phyloP scores from a whole-genome alignment of 2,113 vertebrate genomes.

The Charadrius vociferus region DNA sequence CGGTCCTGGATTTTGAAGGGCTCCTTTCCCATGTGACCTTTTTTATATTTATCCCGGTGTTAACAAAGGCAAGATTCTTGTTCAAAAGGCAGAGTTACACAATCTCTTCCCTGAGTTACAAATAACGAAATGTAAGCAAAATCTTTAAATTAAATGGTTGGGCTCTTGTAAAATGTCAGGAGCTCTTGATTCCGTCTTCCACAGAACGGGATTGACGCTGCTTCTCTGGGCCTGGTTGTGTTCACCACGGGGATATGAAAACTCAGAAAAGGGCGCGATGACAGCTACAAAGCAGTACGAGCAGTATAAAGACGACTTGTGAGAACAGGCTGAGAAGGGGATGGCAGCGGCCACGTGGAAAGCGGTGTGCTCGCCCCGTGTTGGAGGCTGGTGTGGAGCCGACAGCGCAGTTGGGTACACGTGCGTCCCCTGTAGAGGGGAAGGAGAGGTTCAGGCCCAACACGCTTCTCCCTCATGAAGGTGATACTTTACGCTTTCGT shows the following conservation, averaged over 20 bases:
- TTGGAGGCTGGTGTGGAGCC: background rate
- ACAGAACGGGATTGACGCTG: background rate
- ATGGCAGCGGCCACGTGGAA: background rate
- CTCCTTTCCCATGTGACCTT: background rate
- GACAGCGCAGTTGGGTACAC: rapidly evolving
- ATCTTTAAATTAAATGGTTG: background rate
- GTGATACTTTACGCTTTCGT: background rate
- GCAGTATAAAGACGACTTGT: background rate
- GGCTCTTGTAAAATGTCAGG: background rate
- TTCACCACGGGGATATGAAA: background rate
- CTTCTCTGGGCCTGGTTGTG: background rate
- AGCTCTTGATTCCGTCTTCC: background rate
- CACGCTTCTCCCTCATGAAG: rapidly evolving
- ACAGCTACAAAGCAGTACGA: background rate
- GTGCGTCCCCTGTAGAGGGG: background rate
- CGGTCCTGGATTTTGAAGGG: background rate
- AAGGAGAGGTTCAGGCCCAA: background rate
- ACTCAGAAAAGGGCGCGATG: background rate
- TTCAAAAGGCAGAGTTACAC: background rate
- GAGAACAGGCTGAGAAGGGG: background rate
- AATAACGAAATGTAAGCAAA: background rate
- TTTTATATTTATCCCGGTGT: background rate
- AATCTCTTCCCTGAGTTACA: background rate
- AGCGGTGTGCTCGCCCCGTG: rapidly evolving
- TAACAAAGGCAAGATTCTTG: background rate